Evolutionary conservation across 2,888 invertebrate species (phyloP), one percentile per base, ranked within the genome.

Genomic region (Caenorhabditis doughertyi): DNA sequence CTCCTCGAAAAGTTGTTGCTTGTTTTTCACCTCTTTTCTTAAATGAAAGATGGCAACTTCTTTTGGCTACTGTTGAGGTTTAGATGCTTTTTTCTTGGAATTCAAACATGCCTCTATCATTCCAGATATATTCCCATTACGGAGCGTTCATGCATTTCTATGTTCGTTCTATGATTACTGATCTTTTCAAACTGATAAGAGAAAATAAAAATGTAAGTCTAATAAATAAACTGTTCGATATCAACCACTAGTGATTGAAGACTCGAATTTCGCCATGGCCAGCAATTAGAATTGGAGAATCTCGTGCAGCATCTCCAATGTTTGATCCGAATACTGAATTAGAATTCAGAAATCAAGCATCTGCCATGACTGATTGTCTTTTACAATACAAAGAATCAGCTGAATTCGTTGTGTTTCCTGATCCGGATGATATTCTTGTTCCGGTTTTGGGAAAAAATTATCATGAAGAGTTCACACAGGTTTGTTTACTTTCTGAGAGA

Each of bases 321-420:
- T 89, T 87, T 62, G 85, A 89, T 56, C 89, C 90, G 5, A 90
- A 90, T 67, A 60, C 79, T 8, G 89, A 90, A 64, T 65, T 90
- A n/a, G 90, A 90, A 51, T 90, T 89, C 79, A 47, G 90, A 62
- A 90, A 90, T 84, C 90, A 90, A 68, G 90, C 90, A 9, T 84
- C 85, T 8, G 89, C 90, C 0, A 90, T 90, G 87, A 89, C 90
- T 18, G 89, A 90, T 64, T 90, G 90, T 70, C 83, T 90, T 23
- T 65, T 90, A 8, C 81, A 85, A 60, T 90, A 90, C 74, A 89
- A 87, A 64, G 89, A 89, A 76, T 81, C 89, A 1, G 88, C 89
- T 5, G 65, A 84, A 18, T 89, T 84, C 32, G 83, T 89, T 1
- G 80, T 89, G 3, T 84, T 89, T 55, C 88, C 88, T 11, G 89